A percentile compares a stretch with the other conserved stretches of the same genome.
These are phyloP conservation scores for Caenorhabditis remanei DNA, from an alignment of 1,140 invertebrate genomes.

Conservation along the genomic window DNA sequence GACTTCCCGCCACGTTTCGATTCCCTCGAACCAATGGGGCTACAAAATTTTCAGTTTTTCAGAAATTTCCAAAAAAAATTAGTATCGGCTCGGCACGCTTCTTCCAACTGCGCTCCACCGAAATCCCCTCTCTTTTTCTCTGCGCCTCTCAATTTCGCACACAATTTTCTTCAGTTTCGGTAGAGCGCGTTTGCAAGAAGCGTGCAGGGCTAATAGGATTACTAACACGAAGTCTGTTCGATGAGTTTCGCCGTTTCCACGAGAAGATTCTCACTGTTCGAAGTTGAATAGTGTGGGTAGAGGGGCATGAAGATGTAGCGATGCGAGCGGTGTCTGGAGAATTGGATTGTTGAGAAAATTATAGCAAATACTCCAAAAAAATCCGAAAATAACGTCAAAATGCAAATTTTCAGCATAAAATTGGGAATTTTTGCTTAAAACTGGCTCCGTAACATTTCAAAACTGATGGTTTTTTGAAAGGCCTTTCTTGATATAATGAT, in stretches of 20 bases:
- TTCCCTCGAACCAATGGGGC: conserved; percentile 4
- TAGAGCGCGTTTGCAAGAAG: background rate
- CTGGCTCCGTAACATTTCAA: too few relatives aligned
- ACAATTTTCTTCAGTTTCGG: background rate
- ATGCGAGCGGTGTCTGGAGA: background rate
- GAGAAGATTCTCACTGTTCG: background rate
- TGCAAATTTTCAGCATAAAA: too few relatives aligned
- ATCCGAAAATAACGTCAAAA: too few relatives aligned
- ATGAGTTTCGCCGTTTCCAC: conserved; percentile 2
- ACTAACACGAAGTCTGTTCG: conserved; percentile 6
- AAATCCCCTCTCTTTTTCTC: too few relatives aligned
- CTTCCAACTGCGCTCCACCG: too few relatives aligned
- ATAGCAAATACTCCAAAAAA: too few relatives aligned
- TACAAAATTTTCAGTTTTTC: background rate
- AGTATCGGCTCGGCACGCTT: too few relatives aligned
- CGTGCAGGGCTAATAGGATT: background rate
- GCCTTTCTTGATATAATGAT: too few relatives aligned
- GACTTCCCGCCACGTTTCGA: background rate
- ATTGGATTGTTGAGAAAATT: too few relatives aligned
- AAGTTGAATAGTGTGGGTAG: background rate
- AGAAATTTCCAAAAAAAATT: background rate
- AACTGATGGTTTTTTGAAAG: too few relatives aligned
- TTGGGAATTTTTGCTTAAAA: too few relatives aligned
- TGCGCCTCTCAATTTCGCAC: too few relatives aligned
- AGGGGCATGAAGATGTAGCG: conserved; percentile 21